Evolutionary conservation across 2,888 invertebrate species (phyloP), one percentile per base, ranked within the genome.

Genomic region (Amiota mariae): DNA sequence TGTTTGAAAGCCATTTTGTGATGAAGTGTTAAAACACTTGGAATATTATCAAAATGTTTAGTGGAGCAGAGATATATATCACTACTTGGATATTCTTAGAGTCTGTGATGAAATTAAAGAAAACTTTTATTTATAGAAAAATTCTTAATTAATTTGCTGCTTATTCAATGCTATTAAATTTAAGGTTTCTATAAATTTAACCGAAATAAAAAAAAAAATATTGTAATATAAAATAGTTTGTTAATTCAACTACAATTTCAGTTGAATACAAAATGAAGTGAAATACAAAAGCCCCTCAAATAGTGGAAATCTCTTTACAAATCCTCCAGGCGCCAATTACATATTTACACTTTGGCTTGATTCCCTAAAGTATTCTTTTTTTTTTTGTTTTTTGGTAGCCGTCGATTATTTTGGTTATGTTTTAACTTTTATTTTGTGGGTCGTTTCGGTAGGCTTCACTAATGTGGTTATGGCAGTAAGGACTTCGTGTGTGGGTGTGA

Each of bases 271-370:
- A 54, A n/a, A 54, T 3, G 8, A 54, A 63, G 11, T 15, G 11
- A 13, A 36, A 12, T 24, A 24, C 63, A 2, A 63, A 11, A 63
- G 13, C 24, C 24, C 9, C 13, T 24, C 9, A 54, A 74, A 68
- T 73, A 82, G 74, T 76, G 76, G 72, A 78, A 82, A 78, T 80
- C 78, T 74, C 54, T 74, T 75, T 71, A 72, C 72, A 76, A 82
- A 82, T 80, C 79, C 78, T 78, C 77, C 20, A 75, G 77, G 74
- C 82, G 79, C 76, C 83, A 80, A 80, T 80, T 81, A 80, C 78
- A 76, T 76, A 77, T 81, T 83, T 76, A 68, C 73, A 75, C 74
- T 77, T 74, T 73, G 63, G 51, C 20, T 68, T 66, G 72, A 36
- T 66, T 51, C 71, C 64, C 51, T 24, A 67, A 47, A 56, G 54